Evolutionary conservation across 2,797 vertebrate species (phyloP).

Genomic region (Cuculus canorus): DNA sequence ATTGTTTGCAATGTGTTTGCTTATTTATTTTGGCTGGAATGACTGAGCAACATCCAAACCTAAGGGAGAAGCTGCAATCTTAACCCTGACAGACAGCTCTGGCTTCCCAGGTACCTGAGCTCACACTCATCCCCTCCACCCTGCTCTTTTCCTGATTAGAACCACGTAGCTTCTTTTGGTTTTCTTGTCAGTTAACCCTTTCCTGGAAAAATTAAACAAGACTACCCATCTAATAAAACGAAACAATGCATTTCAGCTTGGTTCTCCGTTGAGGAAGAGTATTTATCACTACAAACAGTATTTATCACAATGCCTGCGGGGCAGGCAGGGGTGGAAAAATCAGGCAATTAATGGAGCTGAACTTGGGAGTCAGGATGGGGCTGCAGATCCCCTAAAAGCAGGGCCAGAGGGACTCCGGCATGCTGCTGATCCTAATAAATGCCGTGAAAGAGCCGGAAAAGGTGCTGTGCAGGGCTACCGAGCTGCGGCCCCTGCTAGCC

Average conservation of each 20-base stretch:
- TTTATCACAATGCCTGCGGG: no score
- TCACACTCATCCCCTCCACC: rapidly evolving
- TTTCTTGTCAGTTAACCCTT: not conserved
- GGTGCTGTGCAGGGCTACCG: rapidly evolving
- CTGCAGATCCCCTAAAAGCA: not conserved
- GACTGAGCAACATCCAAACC: not conserved
- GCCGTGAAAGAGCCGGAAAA: not conserved
- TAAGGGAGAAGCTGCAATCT: not conserved
- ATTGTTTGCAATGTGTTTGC: no score
- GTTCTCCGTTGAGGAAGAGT: not conserved
- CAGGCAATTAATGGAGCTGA: no score
- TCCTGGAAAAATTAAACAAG: not conserved
- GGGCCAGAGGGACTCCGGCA: no score
- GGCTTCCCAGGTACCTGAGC: not conserved
- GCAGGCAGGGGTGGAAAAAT: not conserved
- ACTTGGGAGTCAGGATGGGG: no score
- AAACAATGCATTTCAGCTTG: not conserved
- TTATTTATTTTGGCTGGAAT: not conserved
- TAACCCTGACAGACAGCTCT: not conserved
- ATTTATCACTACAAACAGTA: no score
- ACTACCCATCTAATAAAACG: not conserved
- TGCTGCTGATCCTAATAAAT: rapidly evolving
- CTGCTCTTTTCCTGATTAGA: no score
- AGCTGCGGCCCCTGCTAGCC: rapidly evolving
- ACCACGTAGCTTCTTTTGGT: not conserved